Percentiles rank a stretch among this genome's conserved stretches.
Evolutionary conservation across 2,888 invertebrate species (phyloP).

Genomic region (Gryllus longicercus): DNA sequence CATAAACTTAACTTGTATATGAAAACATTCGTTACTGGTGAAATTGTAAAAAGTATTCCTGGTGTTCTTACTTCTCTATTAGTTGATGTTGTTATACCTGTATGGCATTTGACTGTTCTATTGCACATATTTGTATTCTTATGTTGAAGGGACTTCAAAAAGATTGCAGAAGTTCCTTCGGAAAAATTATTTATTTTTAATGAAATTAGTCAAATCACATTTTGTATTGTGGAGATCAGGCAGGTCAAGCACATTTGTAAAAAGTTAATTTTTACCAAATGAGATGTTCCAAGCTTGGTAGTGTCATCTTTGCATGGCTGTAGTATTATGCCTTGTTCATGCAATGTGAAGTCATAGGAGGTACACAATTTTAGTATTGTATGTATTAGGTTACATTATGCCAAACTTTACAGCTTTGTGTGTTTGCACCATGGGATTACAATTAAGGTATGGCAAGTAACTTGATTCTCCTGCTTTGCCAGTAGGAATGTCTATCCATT

Average conservation of each 20-base stretch:
- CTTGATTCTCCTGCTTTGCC: slow-evolving; percentile 3
- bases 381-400: slow-evolving; percentile 17
- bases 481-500: slow-evolving; percentile 1
- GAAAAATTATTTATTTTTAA: not conserved
- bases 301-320: not conserved
- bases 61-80: slow-evolving; percentile 17
- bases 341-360: slow-evolving; percentile 3
- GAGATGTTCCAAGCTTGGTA: slow-evolving; percentile 8
- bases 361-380: slow-evolving; percentile 17
- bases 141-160: not conserved
- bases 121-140: slow-evolving; percentile 17
- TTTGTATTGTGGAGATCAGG: slow-evolving; percentile 6
- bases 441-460: slow-evolving; percentile 7
- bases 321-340: not conserved
- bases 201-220: not conserved
- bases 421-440: not conserved
- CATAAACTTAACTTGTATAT: slow-evolving; percentile 17
- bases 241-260: not conserved
- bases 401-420: slow-evolving; percentile 11
- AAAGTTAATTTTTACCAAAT: not conserved
- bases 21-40: slow-evolving; percentile 1
- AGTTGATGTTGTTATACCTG: slow-evolving; percentile 17
- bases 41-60: slow-evolving; percentile 17
- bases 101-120: not conserved
- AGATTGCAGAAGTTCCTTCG: not conserved